Conservation (phyloP, 2,113 vertebrate genomes). For the Sterrhoptilus dennistouni region DNA sequence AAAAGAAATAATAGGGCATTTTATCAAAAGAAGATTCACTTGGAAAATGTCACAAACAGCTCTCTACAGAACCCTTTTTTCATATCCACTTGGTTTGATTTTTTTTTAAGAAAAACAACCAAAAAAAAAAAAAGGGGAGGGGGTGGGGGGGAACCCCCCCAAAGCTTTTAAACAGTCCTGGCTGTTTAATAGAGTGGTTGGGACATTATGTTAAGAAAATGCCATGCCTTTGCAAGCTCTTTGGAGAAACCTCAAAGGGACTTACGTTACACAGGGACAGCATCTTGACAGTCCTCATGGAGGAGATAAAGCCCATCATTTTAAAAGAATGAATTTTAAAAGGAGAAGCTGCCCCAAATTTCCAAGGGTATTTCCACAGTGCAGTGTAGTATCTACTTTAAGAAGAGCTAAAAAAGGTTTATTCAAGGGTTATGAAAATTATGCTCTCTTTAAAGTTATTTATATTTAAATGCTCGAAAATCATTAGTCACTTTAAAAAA, state of each 20-base stretch:
- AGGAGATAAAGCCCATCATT: background rate
- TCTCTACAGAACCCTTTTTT: background rate
- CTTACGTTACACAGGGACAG: background rate
- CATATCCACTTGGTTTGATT: background rate
- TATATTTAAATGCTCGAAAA: conserved; percentile 21
- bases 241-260: background rate
- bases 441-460: conserved; percentile 3
- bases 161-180: background rate
- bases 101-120: background rate
- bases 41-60: background rate
- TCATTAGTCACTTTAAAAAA: conserved; percentile 35
- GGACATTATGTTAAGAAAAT: background rate
- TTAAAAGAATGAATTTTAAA: background rate
- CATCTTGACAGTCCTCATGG: background rate
- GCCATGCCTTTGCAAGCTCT: background rate
- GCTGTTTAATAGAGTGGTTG: background rate
- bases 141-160: too few species aligned
- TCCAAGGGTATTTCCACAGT: background rate
- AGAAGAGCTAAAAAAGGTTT: background rate
- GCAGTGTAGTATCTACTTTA: background rate
- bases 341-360: background rate
- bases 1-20: background rate
- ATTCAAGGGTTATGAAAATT: background rate
- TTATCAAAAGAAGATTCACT: background rate
- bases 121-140: background rate